Percentiles rank a stretch among this genome's conserved stretches.
Evolutionary conservation across 2,888 invertebrate species (phyloP).

Genomic region (Marasmarcha lunaedactyla): DNA sequence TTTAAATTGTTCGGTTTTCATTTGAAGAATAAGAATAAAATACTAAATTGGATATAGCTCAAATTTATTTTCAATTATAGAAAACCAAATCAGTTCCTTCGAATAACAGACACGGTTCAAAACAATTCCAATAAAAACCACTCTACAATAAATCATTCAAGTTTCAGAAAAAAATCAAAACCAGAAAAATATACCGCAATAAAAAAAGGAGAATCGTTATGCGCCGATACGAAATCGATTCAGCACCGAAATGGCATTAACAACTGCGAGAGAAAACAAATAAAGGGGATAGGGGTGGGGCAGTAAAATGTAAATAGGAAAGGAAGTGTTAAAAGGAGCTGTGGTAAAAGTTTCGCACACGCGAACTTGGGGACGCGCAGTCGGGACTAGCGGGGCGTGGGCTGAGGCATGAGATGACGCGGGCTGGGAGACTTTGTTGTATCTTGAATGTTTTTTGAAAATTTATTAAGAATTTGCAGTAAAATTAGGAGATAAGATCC

Average conservation of each 20-base stretch:
- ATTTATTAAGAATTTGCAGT: too few relatives aligned
- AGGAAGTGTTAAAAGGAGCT: slow-evolving; percentile 54
- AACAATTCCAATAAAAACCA: too few relatives aligned
- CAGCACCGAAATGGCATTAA: slow-evolving; percentile 10
- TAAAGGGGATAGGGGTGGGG: slow-evolving; percentile 36
- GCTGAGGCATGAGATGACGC: slow-evolving; percentile 7
- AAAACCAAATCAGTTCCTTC: too few relatives aligned
- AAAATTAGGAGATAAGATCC: too few relatives aligned
- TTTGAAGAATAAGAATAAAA: too few relatives aligned
- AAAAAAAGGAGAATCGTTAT: too few relatives aligned
- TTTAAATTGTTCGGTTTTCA: too few relatives aligned
- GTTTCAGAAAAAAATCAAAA: background rate
- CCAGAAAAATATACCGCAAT: too few relatives aligned
- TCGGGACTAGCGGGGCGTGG: slow-evolving; percentile 22
- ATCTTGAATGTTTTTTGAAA: too few relatives aligned
- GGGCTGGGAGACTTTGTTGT: slow-evolving; percentile 5
- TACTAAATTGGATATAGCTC: too few relatives aligned
- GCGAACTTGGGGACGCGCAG: slow-evolving; percentile 46
- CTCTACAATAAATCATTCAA: slow-evolving; percentile 10
- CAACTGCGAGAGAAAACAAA: slow-evolving; percentile 27
- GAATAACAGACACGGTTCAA: too few relatives aligned
- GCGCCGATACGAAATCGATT: slow-evolving; percentile 4
- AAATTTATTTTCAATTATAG: too few relatives aligned
- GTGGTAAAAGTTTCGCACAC: slow-evolving; percentile 44
- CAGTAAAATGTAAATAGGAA: slow-evolving; percentile 57